phyloP scores from a whole-genome alignment of 2,888 invertebrate species.

The Argyra leucocephala region DNA sequence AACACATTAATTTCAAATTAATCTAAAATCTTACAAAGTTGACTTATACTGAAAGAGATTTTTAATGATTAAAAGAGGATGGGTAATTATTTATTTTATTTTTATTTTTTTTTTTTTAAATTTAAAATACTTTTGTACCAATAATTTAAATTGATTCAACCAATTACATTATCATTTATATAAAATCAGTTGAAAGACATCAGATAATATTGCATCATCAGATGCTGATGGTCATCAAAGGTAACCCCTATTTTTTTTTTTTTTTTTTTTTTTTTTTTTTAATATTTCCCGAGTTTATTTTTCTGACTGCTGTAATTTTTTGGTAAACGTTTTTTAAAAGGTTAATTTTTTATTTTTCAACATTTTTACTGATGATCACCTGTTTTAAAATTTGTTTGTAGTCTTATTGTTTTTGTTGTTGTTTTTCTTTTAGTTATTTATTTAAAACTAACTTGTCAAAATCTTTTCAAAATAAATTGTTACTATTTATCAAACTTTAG shows the following conservation, averaged over 20 bases:
- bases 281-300: neutral
- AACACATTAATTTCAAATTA: neutral
- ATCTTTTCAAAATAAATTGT: constrained; percentile 2
- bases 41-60: neutral
- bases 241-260: neutral
- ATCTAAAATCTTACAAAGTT: neutral
- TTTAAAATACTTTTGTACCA: neutral
- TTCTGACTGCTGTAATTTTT: neutral
- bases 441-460: neutral
- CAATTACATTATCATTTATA: neutral
- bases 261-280: neutral
- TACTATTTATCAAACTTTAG: constrained; percentile 3
- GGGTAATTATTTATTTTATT: too few species aligned
- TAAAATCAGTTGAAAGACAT: neutral
- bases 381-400: neutral
- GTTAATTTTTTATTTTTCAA: constrained; percentile 6
- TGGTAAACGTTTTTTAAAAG: constrained; percentile 3
- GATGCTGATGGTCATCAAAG: neutral
- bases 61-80: too few species aligned
- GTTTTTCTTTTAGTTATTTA: neutral
- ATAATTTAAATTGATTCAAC: neutral
- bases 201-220: neutral
- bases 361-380: neutral
- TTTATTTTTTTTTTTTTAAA: neutral
- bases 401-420: neutral